phyloP scores from a whole-genome alignment of 2,888 invertebrate genomes.

The Prosopocoilus inquinatus region DNA sequence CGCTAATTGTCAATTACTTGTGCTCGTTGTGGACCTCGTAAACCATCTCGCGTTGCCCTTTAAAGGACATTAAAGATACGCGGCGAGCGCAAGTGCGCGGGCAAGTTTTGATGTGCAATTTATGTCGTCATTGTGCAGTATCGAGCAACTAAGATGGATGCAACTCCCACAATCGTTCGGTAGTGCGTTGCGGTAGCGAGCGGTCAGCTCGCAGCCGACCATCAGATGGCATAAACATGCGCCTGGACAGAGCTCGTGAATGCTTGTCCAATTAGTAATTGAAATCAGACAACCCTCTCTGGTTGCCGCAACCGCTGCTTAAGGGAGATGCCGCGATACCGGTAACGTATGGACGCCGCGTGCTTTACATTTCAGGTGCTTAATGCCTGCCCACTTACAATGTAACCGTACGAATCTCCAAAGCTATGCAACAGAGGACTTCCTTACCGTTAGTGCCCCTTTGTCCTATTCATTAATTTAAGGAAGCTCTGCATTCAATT shows the following conservation, averaged over 20 bases:
- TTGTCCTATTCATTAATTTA: background rate
- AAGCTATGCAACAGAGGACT: background rate
- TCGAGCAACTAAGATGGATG: constrained; percentile 3
- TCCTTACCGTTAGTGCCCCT: background rate
- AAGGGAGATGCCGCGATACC: constrained; percentile 40
- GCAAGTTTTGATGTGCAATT: constrained; percentile 13
- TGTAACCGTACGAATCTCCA: constrained; percentile 3
- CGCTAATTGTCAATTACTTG: too few species aligned
- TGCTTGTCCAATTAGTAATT: constrained; percentile 45
- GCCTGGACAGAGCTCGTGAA: constrained; percentile 35
- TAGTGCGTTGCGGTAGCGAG: constrained; percentile 13
- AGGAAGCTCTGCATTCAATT: too few species aligned
- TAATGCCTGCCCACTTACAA: constrained; percentile 14
- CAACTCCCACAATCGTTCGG: constrained; percentile 16
- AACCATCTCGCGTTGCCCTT: too few species aligned
- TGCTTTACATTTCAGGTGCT: constrained; percentile 20
- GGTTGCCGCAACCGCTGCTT: constrained; percentile 18
- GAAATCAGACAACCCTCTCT: constrained; percentile 40
- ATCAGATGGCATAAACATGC: constrained; percentile 40
- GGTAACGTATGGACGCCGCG: constrained; percentile 35
- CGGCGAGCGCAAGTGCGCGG: too few species aligned
- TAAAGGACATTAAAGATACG: too few species aligned
- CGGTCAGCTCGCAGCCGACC: constrained; percentile 13
- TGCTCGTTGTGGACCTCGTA: too few species aligned
- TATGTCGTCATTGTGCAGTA: constrained; percentile 12